Percentiles rank a stretch among this genome's conserved stretches.
phyloP scores from a whole-genome alignment of 2,888 invertebrate species.

The Chrysolina haemoptera region DNA sequence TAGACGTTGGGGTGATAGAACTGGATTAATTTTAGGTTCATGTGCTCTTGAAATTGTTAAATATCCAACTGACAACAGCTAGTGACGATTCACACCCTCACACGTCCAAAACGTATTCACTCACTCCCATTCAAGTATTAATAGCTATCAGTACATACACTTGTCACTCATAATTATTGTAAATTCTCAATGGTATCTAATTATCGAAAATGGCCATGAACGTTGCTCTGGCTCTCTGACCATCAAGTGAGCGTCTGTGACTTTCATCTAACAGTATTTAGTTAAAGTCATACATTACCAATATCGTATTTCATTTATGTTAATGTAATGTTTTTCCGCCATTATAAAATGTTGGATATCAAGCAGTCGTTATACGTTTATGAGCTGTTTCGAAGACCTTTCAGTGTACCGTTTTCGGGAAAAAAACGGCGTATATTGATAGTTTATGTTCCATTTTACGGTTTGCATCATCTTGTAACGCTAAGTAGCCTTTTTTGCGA shows the following conservation, averaged over 20 bases:
- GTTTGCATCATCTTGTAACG: background rate
- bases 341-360: slow-evolving; percentile 1
- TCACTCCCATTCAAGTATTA: no score
- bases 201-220: no score
- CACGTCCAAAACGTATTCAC: no score
- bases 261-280: background rate
- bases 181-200: no score
- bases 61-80: no score
- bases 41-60: no score
- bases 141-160: no score
- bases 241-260: background rate
- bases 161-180: no score
- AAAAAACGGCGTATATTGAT: background rate
- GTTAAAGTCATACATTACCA: slow-evolving; percentile 2
- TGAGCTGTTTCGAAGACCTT: background rate
- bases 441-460: background rate
- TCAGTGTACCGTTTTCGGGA: background rate
- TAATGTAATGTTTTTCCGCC: slow-evolving; percentile 8
- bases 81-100: no score
- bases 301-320: background rate
- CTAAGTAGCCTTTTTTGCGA: background rate
- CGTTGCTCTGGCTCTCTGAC: background rate
- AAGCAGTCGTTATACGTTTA: background rate
- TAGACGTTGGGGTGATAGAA: no score
- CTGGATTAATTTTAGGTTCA: no score